Base-by-base conservation (phyloP, 2,888 invertebrate species). In the Euspilapteryx auroguttella region DNA sequence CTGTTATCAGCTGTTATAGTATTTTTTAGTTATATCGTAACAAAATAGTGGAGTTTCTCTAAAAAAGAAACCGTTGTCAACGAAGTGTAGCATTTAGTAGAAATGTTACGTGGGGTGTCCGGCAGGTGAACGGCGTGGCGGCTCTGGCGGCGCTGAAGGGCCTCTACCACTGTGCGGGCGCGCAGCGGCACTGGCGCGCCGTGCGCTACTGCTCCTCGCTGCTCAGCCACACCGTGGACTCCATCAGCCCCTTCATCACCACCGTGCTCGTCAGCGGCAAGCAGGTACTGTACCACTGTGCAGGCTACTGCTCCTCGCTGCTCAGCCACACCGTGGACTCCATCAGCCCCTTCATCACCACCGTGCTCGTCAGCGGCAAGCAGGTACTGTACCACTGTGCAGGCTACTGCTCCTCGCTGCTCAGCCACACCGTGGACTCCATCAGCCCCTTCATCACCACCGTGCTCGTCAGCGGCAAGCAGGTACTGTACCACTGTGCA, bases 391-490 rank as follows among this genome's bases (percentile, higher is more conserved):
- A n/a, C n/a, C n/a, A n/a, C n/a, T n/a, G n/a, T n/a, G n/a, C n/a
- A n/a, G n/a, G n/a, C n/a, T n/a, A n/a, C n/a, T n/a, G n/a, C n/a
- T 94, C 95, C 37, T 94, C 94, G 42, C 78, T 96, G 30, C 79
- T 98, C 33, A 85, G 86, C 58, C 96, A 98, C 61, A 89, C 94
- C 31, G 97, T 98, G 7, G 98, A 98, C 71, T 95, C 95, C 37
- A 92, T 99, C 47, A 96, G 96, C 63, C 99, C 99, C 3, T 96
- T 95, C 51, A 95, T 99, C 45, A 99, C 99, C 22, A 93, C 94
- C 26, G 3, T 34, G 5, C 41, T 71, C 71, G 59, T 75, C 34
- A 61, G 63, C 40, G 80, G 80, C 13, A 45, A 65, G 26, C 75
- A 85, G 43, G 65, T 76, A 32, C 62, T 93, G 25, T 92, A 93